Base-by-base conservation (phyloP, 2,797 vertebrate species). In the Pygocentrus nattereri region DNA sequence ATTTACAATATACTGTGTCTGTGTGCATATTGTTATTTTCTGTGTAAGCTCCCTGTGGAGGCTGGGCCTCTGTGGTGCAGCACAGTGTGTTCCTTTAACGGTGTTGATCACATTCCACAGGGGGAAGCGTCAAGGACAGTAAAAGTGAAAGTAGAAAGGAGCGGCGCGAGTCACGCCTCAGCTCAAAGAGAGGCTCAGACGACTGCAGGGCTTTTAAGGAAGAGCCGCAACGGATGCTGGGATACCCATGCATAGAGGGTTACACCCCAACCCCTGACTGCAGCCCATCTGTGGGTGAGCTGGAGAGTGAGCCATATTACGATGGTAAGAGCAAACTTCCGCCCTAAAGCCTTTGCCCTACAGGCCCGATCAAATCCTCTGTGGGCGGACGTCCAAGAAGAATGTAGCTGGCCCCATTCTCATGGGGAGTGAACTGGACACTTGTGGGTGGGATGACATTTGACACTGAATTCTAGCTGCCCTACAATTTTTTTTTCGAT, bases 141-240 rank as follows among this genome's bases (percentile, higher is more conserved):
- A 93, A 93, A 84, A 92, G 92, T 80, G 93, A 95, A 81, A 88
- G 90, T 25, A 93, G 92, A 61, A 87, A 87, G 19, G 95, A 95
- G 79, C 93, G 89, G 74, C 93, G 88, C 75, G 92, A 93, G 84
- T 93, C 91, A 69, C 94, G 94, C 88, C 94, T 94, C 77, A 94
- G 93, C 89, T 93, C 94, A 72, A 97, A 94, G 90, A 96, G 94
- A 89, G 94, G 93, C 82, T 93, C 93, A 1, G 96, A 96, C 80
- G 94, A 95, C 74, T 94, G 93, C 83, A 94, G 90, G 89, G 93
- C 91, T 61, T 95, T 94, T 54, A 91, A 83, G 70, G 95, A 95
- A 74, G 95, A 95, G 72, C 95, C 95, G 79, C 94, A 95, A 84
- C 94, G 94, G 82, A 94, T 93, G 2, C 89, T 92, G 72, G 93